Evolutionary conservation across 2,797 vertebrate genomes (phyloP), one percentile per base, ranked within the genome.

Genomic region (Numenius phaeopus): DNA sequence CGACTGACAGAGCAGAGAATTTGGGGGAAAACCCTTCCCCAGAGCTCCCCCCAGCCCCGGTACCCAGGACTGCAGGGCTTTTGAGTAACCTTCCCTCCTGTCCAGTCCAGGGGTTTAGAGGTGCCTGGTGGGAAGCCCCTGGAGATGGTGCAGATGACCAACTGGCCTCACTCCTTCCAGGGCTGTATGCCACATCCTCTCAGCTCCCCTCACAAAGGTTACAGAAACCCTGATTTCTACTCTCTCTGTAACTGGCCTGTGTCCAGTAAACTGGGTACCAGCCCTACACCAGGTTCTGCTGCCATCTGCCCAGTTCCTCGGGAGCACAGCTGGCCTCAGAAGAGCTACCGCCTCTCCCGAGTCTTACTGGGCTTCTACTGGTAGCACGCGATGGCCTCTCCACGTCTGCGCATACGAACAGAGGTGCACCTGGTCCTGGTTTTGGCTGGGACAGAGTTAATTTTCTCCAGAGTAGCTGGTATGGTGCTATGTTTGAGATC

Each of bases 31-130:
- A 65, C 16, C 62, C 11, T 61, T 47, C 22, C n/a, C 14, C 1
- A 0, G 29, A 16, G 32, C 27, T 7, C 29, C 47, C 47, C 8
- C 23, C 22, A 23, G 17, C 19, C 17, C 54, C 2, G 2, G 27
- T 24, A 21, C 11, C 30, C 11, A 7, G 42, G 24, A 44, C 30
- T 27, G 46, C 34, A 39, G 47, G 14, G 19, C 3, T 21, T 64
- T 32, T 5, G 32, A 50, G 23, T 44, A 27, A 40, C 32, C 29
- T 30, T 39, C 58, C n/a, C 19, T 83, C 32, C 72, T 52, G 11
- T 39, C 58, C 30, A 2, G 21, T 5, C 27, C 39, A 27, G 15
- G 42, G 16, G 3, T n/a, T 42, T 39, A 55, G 59, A 78, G 3
- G 15, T 49, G 29, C 26, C 80, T 62, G 5, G 32, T 42, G 39